Evolutionary conservation across 2,113 vertebrate species (phyloP), one percentile per base, ranked within the genome.

Genomic region (Pungitius pungitius): DNA sequence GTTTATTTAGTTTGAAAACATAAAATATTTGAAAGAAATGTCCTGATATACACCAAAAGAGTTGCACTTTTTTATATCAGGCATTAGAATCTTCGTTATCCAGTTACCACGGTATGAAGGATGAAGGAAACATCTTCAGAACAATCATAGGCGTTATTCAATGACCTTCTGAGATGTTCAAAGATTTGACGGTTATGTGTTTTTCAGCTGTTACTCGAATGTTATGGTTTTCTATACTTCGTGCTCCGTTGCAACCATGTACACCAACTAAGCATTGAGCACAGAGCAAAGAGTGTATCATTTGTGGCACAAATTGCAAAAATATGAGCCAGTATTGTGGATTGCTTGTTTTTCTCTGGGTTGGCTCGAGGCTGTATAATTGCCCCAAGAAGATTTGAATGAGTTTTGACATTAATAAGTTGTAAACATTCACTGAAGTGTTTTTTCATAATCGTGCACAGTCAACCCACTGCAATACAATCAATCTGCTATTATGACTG

Each of bases 241-340:
- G 43, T 66, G n/a, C 27, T 82, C 52, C 78, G 51, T 78, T 35
- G 35, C 18, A n/a, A 22, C 43, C 12, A 40, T 64, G 62, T n/a
- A 49, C 62, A 61, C 55, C 72, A 40, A 54, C 45, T 2, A 43
- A 43, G 77, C 71, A 42, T 39, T 58, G 4, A 52, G 73, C 40
- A 27, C 60, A 30, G 54, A 42, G 39, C 26, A 69, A 80, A 83
- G 61, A 26, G 4, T 40, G 58, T 52, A 42, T 73, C 43, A 60
- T 85, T 60, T 67, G 47, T 51, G 63, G 76, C 76, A 75, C 75
- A 35, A 35, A 75, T 88, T 64, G 73, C 78, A 62, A 40, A 69
- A 68, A 66, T 78, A 71, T 56, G 35, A 56, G 40, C 14, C 67
- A 61, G 22, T 18, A 0, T 20, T 2, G 55, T 42, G 56, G 22